These are phyloP conservation scores for Limnephilus auricula DNA, from an alignment of 2,888 invertebrate genomes.

Conservation along the genomic window DNA sequence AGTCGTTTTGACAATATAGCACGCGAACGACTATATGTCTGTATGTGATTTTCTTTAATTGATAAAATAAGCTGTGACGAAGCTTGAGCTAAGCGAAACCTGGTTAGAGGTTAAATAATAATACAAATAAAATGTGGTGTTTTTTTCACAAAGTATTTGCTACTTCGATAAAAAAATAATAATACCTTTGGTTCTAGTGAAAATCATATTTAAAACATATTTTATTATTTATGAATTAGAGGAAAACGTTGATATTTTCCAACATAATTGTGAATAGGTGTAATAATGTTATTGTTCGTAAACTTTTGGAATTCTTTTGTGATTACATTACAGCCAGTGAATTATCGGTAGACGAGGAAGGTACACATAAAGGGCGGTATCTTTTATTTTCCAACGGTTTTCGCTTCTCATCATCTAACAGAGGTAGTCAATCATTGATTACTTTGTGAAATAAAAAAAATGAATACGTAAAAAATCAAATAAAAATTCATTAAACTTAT, in stretches of 20 bases:
- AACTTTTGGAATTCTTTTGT: background rate
- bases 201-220: background rate
- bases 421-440: background rate
- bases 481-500: too few relatives aligned
- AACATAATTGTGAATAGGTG: background rate
- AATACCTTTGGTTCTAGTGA: background rate
- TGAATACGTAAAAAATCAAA: too few relatives aligned
- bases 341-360: background rate
- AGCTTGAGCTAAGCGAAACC: too few relatives aligned
- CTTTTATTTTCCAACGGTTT: background rate
- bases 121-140: too few relatives aligned
- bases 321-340: background rate
- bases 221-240: background rate
- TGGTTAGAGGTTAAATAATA: too few relatives aligned
- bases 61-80: too few relatives aligned
- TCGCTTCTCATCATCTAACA: background rate
- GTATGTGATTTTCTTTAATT: too few relatives aligned
- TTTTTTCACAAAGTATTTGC: too few relatives aligned
- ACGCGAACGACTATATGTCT: too few relatives aligned
- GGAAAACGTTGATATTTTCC: background rate
- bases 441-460: background rate
- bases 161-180: too few relatives aligned
- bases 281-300: background rate
- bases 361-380: background rate
- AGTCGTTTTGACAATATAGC: too few relatives aligned